phyloP scores from a whole-genome alignment of 2,113 vertebrate genomes.

The Nannobrachium achirus region DNA sequence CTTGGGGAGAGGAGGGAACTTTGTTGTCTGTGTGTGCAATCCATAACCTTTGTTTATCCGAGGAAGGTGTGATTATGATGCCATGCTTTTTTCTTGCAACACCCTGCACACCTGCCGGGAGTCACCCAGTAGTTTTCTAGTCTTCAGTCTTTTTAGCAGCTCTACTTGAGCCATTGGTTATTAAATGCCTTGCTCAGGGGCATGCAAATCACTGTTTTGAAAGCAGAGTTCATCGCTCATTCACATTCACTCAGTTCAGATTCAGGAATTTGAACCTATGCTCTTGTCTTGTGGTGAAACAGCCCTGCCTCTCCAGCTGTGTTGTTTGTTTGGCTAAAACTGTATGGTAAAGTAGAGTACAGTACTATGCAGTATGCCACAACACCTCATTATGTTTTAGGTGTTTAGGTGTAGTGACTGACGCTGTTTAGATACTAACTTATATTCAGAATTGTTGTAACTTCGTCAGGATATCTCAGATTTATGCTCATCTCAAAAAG shows the following conservation, averaged over 20 bases:
- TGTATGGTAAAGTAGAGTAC: no score
- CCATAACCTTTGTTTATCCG: conserved; percentile 30
- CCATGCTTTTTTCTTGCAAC: conserved; percentile 12
- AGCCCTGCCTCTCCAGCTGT: no score
- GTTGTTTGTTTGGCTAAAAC: no score
- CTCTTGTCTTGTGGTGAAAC: no score
- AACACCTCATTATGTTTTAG: no score
- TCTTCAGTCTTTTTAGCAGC: conserved; percentile 16
- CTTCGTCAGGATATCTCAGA: no score
- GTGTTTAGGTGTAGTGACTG: no score
- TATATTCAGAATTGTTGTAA: no score
- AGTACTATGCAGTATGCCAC: no score
- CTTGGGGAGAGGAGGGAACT: neutral
- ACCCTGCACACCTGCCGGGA: conserved; percentile 3
- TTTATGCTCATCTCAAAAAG: no score
- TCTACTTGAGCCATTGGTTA: conserved; percentile 4
- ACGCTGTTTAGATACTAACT: no score
- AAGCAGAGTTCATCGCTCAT: conserved; percentile 27
- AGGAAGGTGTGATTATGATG: conserved; percentile 39
- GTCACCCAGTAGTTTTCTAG: conserved; percentile 14
- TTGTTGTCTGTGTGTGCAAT: conserved; percentile 8
- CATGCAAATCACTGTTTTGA: conserved; percentile 3
- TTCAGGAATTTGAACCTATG: no score
- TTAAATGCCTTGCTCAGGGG: conserved; percentile 25
- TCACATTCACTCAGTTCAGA: neutral